Percentiles rank a stretch among this genome's conserved stretches.
phyloP scores from a whole-genome alignment of 2,797 vertebrate species.

The Hippoglossus hippoglossus region DNA sequence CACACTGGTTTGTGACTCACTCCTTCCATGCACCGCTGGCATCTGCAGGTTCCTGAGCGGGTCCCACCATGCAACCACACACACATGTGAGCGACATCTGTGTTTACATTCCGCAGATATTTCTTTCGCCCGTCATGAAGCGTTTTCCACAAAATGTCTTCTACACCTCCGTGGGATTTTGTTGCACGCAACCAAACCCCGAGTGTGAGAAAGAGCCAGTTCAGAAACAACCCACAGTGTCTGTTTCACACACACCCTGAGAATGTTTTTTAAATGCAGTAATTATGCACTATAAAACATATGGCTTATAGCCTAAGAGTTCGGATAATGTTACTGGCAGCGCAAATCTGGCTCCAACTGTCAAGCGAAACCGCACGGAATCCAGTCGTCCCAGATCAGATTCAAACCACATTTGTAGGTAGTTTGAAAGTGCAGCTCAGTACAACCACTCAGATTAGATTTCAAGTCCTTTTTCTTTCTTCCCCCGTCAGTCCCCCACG shows the following conservation, averaged over 20 bases:
- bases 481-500: background rate
- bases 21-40: slow-evolving; percentile 9
- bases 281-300: slow-evolving; percentile 17
- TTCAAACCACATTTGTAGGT: slow-evolving; percentile 48
- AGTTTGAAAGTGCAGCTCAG: slow-evolving; percentile 36
- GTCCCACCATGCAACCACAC: slow-evolving; percentile 16
- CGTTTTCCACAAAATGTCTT: slow-evolving; percentile 24
- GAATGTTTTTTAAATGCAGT: slow-evolving; percentile 21
- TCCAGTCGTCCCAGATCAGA: slow-evolving; percentile 46
- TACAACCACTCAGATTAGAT: slow-evolving; percentile 37
- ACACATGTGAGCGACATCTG: slow-evolving; percentile 42
- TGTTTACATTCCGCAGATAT: slow-evolving; percentile 66
- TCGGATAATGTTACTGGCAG: slow-evolving; percentile 12
- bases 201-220: background rate
- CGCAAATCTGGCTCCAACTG: slow-evolving; percentile 38
- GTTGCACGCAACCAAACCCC: slow-evolving; percentile 16
- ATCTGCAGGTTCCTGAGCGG: slow-evolving; percentile 26
- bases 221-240: background rate
- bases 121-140: slow-evolving; percentile 22
- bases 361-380: slow-evolving; percentile 35
- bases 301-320: background rate
- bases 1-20: slow-evolving; percentile 13
- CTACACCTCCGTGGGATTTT: slow-evolving; percentile 24
- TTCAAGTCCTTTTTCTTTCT: slow-evolving; percentile 26
- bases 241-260: slow-evolving; percentile 6